Percentiles rank a stretch among this genome's conserved stretches.
phyloP scores from a whole-genome alignment of 2,797 vertebrate species.

The Xiphorhynchus erythropygius region DNA sequence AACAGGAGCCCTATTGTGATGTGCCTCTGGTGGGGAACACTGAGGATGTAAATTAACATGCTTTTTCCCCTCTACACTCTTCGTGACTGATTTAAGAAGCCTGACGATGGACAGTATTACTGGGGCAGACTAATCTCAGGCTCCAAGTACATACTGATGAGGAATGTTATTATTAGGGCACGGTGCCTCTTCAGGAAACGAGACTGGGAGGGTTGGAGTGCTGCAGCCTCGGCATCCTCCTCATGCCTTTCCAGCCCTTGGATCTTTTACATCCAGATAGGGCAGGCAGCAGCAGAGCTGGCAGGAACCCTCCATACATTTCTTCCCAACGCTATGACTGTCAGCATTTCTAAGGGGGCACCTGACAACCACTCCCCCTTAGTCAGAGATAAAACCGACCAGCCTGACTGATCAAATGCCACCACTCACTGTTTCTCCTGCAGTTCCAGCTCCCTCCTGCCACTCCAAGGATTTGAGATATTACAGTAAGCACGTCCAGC shows the following conservation, averaged over 20 bases:
- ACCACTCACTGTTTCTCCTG: not conserved
- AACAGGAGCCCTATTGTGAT: constrained; percentile 35
- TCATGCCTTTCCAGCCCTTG: not conserved
- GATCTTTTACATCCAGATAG: not conserved
- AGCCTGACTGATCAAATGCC: not conserved
- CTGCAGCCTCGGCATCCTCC: not conserved
- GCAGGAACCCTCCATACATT: no score
- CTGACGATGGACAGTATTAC: not conserved
- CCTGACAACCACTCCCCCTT: not conserved
- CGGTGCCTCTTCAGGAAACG: not conserved
- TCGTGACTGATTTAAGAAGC: not conserved
- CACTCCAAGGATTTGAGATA: not conserved
- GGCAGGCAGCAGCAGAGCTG: not conserved
- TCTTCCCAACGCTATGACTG: not conserved
- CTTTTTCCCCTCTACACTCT: not conserved
- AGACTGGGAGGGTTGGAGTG: accelerated
- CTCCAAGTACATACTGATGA: not conserved
- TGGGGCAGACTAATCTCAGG: not conserved
- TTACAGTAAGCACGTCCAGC: not conserved
- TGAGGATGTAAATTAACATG: not conserved
- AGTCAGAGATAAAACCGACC: not conserved
- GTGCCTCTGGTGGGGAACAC: not conserved
- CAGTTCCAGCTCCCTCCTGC: not conserved
- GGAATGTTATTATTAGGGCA: not conserved
- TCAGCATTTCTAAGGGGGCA: not conserved